Evolutionary conservation across 2,888 invertebrate species (phyloP).

Genomic region (Pheosia tremula): DNA sequence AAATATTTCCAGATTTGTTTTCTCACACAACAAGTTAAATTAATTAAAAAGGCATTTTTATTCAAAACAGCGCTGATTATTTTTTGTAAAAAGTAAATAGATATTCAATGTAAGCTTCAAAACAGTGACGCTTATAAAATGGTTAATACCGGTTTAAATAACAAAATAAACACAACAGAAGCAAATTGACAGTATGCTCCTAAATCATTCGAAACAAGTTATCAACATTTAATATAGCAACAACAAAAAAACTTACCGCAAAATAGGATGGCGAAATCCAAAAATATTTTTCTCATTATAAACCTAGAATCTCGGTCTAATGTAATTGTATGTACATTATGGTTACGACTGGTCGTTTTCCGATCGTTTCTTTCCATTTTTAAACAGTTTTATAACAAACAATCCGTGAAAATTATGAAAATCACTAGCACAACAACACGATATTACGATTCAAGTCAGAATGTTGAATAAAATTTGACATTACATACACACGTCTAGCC

Average conservation of each 20-base stretch:
- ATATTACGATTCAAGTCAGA: conserved; percentile 67
- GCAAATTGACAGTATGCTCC: not conserved
- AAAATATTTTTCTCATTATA: conserved; percentile 86
- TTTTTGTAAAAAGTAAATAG: not conserved
- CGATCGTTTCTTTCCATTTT: conserved; percentile 77
- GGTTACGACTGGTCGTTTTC: conserved; percentile 69
- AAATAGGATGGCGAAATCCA: conserved; percentile 87
- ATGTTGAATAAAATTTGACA: conserved; percentile 35
- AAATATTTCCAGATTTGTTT: too few species aligned
- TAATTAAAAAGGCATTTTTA: too few species aligned
- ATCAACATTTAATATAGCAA: conserved; percentile 16
- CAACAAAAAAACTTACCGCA: conserved; percentile 84
- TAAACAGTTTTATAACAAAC: conserved; percentile 34
- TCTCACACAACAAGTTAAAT: too few species aligned
- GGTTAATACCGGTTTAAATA: not conserved
- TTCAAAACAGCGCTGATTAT: not conserved
- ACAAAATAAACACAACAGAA: not conserved
- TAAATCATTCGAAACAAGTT: not conserved
- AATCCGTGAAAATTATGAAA: conserved; percentile 39
- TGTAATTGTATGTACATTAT: conserved; percentile 62
- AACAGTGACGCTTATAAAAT: not conserved
- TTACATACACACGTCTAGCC: conserved; percentile 56
- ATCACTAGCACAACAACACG: conserved; percentile 51
- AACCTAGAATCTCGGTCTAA: conserved; percentile 84
- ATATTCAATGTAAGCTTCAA: too few species aligned